Conservation (phyloP, 2,113 vertebrate genomes). For the Lathamus discolor region DNA sequence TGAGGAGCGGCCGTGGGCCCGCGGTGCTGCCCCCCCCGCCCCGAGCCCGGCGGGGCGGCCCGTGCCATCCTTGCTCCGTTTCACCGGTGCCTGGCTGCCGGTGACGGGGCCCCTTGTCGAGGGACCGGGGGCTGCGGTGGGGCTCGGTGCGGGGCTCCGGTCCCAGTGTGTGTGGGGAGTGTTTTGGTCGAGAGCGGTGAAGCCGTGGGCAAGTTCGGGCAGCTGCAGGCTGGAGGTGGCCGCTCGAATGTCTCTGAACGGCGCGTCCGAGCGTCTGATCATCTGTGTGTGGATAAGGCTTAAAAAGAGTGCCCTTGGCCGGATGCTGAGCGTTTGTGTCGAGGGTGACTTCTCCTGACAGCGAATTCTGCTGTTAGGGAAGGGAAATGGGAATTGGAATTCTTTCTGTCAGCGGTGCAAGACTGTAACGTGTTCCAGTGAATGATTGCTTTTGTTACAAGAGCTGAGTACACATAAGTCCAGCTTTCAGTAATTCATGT, state of each 20-base stretch:
- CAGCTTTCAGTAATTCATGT: neutral
- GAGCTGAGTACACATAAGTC: rapidly evolving
- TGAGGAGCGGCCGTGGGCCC: neutral
- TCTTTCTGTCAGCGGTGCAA: neutral
- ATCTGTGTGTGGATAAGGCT: rapidly evolving
- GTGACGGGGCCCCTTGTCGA: neutral
- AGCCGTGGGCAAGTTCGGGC: neutral
- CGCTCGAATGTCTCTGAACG: rapidly evolving
- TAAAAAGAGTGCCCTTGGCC: rapidly evolving
- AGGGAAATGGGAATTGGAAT: neutral
- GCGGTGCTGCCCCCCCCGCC: neutral
- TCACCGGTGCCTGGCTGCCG: no score
- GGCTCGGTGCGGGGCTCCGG: no score
- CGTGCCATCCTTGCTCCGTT: neutral
- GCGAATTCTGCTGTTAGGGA: rapidly evolving
- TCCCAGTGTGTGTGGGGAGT: rapidly evolving
- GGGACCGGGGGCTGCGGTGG: rapidly evolving
- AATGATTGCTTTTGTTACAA: neutral
- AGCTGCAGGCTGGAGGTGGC: neutral
- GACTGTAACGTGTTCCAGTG: neutral
- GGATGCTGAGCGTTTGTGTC: rapidly evolving
- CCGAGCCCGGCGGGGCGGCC: neutral
- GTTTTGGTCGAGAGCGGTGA: neutral
- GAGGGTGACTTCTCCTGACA: rapidly evolving
- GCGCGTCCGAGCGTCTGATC: rapidly evolving